Evolutionary conservation across 2,113 vertebrate genomes (phyloP), one percentile per base, ranked within the genome.

Genomic region (Lepisosteus oculatus): DNA sequence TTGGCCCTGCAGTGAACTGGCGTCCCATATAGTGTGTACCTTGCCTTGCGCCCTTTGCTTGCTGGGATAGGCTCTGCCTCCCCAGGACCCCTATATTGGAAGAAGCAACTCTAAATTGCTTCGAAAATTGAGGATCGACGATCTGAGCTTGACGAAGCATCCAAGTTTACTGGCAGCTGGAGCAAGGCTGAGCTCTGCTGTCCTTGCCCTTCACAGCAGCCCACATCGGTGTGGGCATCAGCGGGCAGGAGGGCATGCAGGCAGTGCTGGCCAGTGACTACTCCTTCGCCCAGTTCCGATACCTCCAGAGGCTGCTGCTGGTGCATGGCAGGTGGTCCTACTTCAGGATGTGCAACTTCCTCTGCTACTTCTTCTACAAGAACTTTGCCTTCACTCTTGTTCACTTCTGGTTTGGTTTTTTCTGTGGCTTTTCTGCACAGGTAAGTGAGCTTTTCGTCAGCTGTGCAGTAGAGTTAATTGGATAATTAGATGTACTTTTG

Each of bases 291-390:
- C 91, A 93, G 80, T 91, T 94, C 76, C 82, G 85, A 68, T 93
- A 89, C 76, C 87, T 94, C 51, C 90, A 92, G 78, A 88, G 91
- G 67, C 89, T 94, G 63, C 83, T 93, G 67, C 77, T 94, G 67
- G 89, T 94, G 68, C 91, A 91, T 3, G 93, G 92, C 29, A 91
- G 91, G 68, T 92, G 88, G 92, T 94, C 89, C 71, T 94, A 91
- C 80, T 89, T 91, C 72, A 89, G 92, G 74, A 94, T 91, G 87
- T 94, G 92, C 80, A 90, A 91, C 55, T 95, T 94, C 85, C 85
- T 96, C 56, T 78, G 83, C 72, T 94, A 95, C 80, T 97, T 95
- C 80, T 95, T 95, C 83, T 92, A 93, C 77, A 93, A 93, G 89
- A 95, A 90, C 75, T 92, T 95, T 79, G 87, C 87, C 41, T 96